These are phyloP conservation scores for Heliopora coerulea DNA, from an alignment of 92 coral and sea anemone species.

Conservation along the genomic window DNA sequence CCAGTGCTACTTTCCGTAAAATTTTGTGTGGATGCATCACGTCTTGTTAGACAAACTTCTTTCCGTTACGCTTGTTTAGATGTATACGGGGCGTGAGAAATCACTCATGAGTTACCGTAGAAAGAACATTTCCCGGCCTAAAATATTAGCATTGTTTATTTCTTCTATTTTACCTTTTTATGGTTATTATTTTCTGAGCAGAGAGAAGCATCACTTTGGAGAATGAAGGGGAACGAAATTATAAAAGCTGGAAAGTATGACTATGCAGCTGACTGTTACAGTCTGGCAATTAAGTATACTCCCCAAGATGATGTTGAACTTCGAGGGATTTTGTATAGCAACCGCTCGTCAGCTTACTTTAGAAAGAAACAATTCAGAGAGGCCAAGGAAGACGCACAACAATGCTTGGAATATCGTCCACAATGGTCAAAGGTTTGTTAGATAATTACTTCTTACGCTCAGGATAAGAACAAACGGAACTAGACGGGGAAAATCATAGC, in stretches of 20 bases:
- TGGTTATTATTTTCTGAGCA: constrained; percentile 20
- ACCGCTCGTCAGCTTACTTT: constrained; percentile 67
- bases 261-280: constrained; percentile 60
- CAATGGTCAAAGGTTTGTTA: constrained; percentile 74
- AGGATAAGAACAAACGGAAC: too few relatives aligned
- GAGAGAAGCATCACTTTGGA: constrained; percentile 83
- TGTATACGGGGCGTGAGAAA: too few relatives aligned
- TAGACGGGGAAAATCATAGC: too few relatives aligned
- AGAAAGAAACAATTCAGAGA: constrained; percentile 48
- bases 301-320: constrained; percentile 51
- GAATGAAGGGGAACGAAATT: constrained; percentile 76
- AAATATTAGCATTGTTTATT: too few relatives aligned
- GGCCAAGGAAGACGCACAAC: constrained; percentile 65
- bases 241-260: constrained; percentile 58
- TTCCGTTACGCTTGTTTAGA: too few relatives aligned
- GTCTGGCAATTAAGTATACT: constrained; percentile 64
- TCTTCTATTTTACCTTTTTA: too few relatives aligned
- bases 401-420: constrained; percentile 55
- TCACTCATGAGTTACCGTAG: too few relatives aligned
- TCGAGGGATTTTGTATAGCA: constrained; percentile 63
- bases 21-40: too few relatives aligned
- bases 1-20: too few relatives aligned
- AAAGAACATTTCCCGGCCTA: too few relatives aligned
- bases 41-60: too few relatives aligned
- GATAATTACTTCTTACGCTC: too few relatives aligned